These are phyloP conservation scores for Trissolcus japonicus DNA, from an alignment of 2,888 invertebrate genomes.

Conservation along the genomic window DNA sequence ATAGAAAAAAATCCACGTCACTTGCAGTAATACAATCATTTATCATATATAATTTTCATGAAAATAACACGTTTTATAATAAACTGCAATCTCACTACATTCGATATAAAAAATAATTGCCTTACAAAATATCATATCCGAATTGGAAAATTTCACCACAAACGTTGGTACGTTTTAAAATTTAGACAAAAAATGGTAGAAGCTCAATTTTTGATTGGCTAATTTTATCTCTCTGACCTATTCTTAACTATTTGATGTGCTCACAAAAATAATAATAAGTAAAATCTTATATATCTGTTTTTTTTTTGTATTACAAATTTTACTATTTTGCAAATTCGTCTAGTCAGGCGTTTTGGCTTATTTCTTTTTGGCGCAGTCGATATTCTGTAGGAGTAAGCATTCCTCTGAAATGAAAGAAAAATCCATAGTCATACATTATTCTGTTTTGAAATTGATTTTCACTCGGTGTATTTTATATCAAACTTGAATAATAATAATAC, in stretches of 20 bases:
- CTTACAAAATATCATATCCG: too few relatives aligned
- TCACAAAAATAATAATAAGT: not conserved
- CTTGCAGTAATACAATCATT: too few relatives aligned
- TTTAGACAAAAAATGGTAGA: not conserved
- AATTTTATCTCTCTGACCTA: not conserved
- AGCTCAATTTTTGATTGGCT: not conserved
- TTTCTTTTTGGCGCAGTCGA: conserved; percentile 79
- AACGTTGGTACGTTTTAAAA: not conserved
- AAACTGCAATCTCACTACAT: too few relatives aligned
- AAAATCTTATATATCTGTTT: not conserved
- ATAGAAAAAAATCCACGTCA: too few relatives aligned
- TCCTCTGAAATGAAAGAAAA: conserved; percentile 76
- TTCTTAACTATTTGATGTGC: not conserved
- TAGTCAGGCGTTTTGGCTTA: conserved; percentile 60
- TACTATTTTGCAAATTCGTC: conserved; percentile 1
- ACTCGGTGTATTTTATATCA: not conserved
- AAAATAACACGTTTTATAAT: too few relatives aligned
- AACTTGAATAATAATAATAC: conserved; percentile 5
- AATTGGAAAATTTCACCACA: too few relatives aligned
- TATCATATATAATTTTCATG: too few relatives aligned
- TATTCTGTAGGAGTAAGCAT: conserved; percentile 86
- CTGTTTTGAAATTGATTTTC: not conserved
- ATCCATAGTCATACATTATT: not conserved
- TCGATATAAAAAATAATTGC: too few relatives aligned
- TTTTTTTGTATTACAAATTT: too few relatives aligned